Base-by-base conservation (phyloP, 2,888 invertebrate genomes). In the Drosophila pegasa region DNA sequence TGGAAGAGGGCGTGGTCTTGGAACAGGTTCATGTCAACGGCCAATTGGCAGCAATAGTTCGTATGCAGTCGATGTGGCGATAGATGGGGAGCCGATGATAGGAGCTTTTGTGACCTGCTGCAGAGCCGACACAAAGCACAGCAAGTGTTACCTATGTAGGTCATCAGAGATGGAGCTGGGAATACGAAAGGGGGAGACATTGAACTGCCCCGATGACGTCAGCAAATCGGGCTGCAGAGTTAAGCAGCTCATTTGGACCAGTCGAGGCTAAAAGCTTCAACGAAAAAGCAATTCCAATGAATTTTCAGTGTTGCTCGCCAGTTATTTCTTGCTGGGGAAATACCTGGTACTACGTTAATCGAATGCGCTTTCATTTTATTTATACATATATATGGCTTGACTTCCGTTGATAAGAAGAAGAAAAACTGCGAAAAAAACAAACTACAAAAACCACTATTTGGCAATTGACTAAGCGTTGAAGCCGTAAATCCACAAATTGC, bases 401-500 rank as follows among this genome's bases (percentile, higher is more conserved):
- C 87, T 83, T 83, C 83, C 83, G 84, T 69, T 75, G 56, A 56
- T 63, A 68, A 50, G 65, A 64, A 71, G 76, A 67, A 63, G 63
- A 65, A 76, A 79, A 72, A 63, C 57, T 40, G 35, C 58, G 35
- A 48, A 31, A 14, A 48, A 18, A 48, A 18, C 4, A 47, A 48
- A 35, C 55, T 43, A 63, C 25, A 71, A 43, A 12, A 25, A 25
- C 41, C 9, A 74, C 81, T 84, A 67, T 80, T 84, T 87, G 72
- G 47, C 56, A 68, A 88, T 71, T 78, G 68, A 56, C 57, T 60
- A 16, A 65, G 61, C 85, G 87, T 78, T 70, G 81, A 31, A 56
- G 75, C 71, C 75, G 72, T 83, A 75, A 89, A 86, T 62, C 65
- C 60, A 40, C 69, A 82, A 87, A 79, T 75, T 69, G 63, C 66